Percentiles rank a stretch among this genome's conserved stretches.
Evolutionary conservation across 2,888 invertebrate genomes (phyloP).

Genomic region (Epirrhoe tristata): DNA sequence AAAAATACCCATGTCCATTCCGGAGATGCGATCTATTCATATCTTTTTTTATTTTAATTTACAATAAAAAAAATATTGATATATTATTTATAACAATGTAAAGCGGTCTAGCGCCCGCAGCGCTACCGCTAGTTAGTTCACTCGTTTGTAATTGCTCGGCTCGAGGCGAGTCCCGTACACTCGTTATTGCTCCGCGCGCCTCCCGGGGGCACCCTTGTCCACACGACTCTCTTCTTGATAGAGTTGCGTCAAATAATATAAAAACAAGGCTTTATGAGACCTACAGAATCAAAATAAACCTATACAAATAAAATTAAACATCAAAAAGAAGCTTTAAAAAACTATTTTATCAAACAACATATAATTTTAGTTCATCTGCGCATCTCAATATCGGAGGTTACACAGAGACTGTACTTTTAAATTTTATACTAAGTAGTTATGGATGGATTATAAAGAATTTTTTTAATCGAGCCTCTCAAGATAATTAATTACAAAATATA

Average conservation of each 20-base stretch:
- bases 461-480: too few relatives aligned
- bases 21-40: too few relatives aligned
- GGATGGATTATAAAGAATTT: too few relatives aligned
- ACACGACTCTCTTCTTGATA: neutral
- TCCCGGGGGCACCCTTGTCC: slow-evolving; percentile 49
- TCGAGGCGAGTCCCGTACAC: slow-evolving; percentile 47
- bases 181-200: slow-evolving; percentile 58
- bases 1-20: too few relatives aligned
- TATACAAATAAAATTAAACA: slow-evolving; percentile 55
- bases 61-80: slow-evolving; percentile 84
- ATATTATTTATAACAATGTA: slow-evolving; percentile 82
- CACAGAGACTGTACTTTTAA: too few relatives aligned
- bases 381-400: too few relatives aligned
- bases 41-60: too few relatives aligned
- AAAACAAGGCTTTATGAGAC: slow-evolving; percentile 52
- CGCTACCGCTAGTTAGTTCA: slow-evolving; percentile 53
- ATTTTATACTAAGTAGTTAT: too few relatives aligned
- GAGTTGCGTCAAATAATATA: neutral
- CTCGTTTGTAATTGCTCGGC: slow-evolving; percentile 67
- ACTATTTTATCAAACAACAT: slow-evolving; percentile 34
- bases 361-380: slow-evolving; percentile 40
- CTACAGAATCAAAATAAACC: slow-evolving; percentile 50
- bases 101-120: slow-evolving; percentile 51
- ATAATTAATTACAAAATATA: too few relatives aligned
- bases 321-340: slow-evolving; percentile 58